Percentiles rank a stretch among this genome's conserved stretches.
phyloP scores from a whole-genome alignment of 2,113 vertebrate genomes.

The Macheiramphus alcinus region DNA sequence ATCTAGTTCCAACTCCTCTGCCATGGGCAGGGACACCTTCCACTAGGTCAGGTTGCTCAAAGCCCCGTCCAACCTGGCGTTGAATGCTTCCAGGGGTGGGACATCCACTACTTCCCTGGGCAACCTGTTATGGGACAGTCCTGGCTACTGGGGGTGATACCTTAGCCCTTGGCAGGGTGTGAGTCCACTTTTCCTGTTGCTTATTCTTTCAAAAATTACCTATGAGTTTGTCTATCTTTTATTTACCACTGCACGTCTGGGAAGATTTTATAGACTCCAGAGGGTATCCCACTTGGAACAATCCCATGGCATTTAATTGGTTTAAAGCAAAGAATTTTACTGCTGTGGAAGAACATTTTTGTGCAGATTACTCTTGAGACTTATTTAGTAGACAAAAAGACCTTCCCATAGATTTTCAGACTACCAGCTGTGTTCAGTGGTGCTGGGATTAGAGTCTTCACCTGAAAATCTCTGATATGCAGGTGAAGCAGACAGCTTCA shows the following conservation, averaged over 20 bases:
- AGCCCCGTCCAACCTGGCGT: neutral
- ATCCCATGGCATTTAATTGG: neutral
- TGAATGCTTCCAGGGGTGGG: neutral
- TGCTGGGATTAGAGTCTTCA: neutral
- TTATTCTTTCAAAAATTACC: neutral
- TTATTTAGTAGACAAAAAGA: neutral
- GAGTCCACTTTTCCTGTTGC: neutral
- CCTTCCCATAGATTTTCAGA: neutral
- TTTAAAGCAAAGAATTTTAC: neutral
- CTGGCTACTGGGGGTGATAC: neutral
- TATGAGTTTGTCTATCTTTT: neutral
- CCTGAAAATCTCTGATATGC: neutral
- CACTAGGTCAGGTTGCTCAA: neutral
- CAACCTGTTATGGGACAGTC: neutral
- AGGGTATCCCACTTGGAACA: neutral
- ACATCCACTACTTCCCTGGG: accelerated
- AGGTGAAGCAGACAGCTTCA: neutral
- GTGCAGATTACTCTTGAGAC: neutral
- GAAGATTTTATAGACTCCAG: neutral
- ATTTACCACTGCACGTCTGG: neutral
- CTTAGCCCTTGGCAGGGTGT: neutral
- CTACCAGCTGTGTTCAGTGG: neutral
- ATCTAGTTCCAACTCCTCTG: accelerated
- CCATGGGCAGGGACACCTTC: neutral
- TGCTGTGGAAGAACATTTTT: neutral